Evolutionary conservation across 2,888 invertebrate species (phyloP), one percentile per base, ranked within the genome.

Genomic region (Neoaliturus tenellus): DNA sequence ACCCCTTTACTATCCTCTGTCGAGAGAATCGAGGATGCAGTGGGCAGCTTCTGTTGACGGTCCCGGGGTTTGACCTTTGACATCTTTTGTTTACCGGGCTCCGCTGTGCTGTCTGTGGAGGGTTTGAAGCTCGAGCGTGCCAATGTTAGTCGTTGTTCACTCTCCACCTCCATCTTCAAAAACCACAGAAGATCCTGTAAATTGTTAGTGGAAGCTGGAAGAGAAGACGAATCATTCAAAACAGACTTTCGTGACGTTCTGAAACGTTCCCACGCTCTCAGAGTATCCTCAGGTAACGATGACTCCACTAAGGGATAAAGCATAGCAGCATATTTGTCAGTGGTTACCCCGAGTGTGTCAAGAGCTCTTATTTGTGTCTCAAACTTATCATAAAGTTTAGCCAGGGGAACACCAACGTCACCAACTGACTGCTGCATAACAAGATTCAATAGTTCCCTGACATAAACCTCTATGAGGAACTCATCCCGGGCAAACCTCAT

Each of bases 271-370:
- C 88, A 89, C 17, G 86, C 86, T 48, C 87, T 25, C 31, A 89
- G 81, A 8, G 88, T 80, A 8, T 87, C 87, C 20, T 87, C 86
- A 1, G 89, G 89, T 14, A 89, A 82, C 81, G 87, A 86, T 0
- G 88, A 89, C 81, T 89, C 89, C 23, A 89, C 88, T 4, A 89
- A 83, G 3, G 89, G 89, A 83, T 87, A 89, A 10, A 89, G 81
- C 86, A 88, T 88, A 1, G 88, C 87, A 10, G 87, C 86, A 35
- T 86, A 88, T 55, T 87, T 89, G 20, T 89, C 88, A 0, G 86
- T 83, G 14, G 88, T 88, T 48, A 88, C 85, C 8, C 87, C 87
- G 25, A 89, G 84, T 10, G 87, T 87, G 39, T 88, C 87, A 41
- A 89, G 85, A 23, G 89, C 87, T 28, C 88, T 80, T 35, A 89